Evolutionary conservation across 2,797 vertebrate species (phyloP).

Genomic region (Crotalus adamanteus): DNA sequence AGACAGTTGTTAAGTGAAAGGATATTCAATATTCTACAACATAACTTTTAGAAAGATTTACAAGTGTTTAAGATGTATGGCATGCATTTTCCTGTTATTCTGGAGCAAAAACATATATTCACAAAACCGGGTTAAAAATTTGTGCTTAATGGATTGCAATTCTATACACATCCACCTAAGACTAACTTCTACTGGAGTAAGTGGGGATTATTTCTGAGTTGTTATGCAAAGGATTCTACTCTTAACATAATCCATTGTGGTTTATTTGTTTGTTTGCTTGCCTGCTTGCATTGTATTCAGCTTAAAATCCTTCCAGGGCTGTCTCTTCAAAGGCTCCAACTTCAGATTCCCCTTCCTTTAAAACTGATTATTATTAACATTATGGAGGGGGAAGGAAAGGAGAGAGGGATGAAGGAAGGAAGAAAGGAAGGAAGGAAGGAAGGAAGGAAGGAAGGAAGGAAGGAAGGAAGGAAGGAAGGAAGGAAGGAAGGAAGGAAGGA

Average conservation of each 20-base stretch:
- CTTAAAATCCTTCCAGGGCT: neutral
- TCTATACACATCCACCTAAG: neutral
- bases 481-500: too few relatives aligned
- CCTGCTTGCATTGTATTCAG: neutral
- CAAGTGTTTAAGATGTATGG: neutral
- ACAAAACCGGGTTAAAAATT: neutral
- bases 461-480: too few relatives aligned
- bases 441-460: neutral
- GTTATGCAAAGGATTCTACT: neutral
- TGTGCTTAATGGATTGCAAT: neutral
- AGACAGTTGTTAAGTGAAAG: neutral
- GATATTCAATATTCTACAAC: neutral
- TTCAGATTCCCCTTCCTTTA: neutral
- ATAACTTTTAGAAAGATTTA: neutral
- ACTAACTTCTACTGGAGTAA: neutral
- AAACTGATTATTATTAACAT: too few relatives aligned
- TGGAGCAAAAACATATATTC: neutral
- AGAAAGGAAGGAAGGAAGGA: neutral
- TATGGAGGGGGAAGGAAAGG: too few relatives aligned
- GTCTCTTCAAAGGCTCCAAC: neutral
- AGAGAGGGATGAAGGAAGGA: fast-evolving
- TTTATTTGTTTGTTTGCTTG: neutral
- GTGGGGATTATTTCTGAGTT: neutral
- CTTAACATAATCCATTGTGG: neutral
- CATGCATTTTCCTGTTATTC: neutral